Percentiles rank a stretch among this genome's conserved stretches.
These are phyloP conservation scores for Selene dorsalis DNA, from an alignment of 2,797 vertebrate species.

Conservation along the genomic window DNA sequence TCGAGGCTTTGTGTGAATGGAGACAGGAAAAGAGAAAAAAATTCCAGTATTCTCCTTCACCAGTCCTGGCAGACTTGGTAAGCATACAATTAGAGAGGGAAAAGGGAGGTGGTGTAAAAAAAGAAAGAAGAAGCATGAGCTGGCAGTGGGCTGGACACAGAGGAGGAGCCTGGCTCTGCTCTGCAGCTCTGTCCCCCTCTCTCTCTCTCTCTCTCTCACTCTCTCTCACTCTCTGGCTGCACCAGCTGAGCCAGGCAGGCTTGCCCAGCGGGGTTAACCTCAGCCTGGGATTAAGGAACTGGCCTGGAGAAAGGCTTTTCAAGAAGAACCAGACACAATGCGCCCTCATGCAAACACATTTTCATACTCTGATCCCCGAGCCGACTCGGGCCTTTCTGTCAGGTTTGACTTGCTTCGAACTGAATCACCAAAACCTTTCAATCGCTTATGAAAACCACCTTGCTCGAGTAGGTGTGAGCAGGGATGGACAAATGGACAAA, in stretches of 20 bases:
- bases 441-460: too few relatives aligned
- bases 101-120: constrained; percentile 46
- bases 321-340: constrained; percentile 6
- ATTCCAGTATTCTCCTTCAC: constrained; percentile 42
- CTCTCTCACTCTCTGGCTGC: constrained; percentile 13
- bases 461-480: too few relatives aligned
- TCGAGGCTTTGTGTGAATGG: constrained; percentile 29
- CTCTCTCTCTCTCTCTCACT: too few relatives aligned
- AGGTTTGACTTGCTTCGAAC: too few relatives aligned
- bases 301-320: constrained; percentile 35
- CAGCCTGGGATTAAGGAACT: constrained; percentile 29
- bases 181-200: constrained; percentile 17
- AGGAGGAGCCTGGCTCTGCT: constrained; percentile 46
- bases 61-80: constrained; percentile 54
- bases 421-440: too few relatives aligned
- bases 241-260: constrained; percentile 6
- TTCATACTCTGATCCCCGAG: background rate
- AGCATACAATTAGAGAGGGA: constrained; percentile 60
- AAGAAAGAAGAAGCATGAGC: constrained; percentile 52
- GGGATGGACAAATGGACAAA: too few relatives aligned
- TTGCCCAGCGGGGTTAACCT: constrained; percentile 29
- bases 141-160: constrained; percentile 55
- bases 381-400: too few relatives aligned
- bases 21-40: constrained; percentile 16
- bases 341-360: background rate